Base-by-base conservation (phyloP, 2,797 vertebrate genomes). In the Chaunax sp. region DNA sequence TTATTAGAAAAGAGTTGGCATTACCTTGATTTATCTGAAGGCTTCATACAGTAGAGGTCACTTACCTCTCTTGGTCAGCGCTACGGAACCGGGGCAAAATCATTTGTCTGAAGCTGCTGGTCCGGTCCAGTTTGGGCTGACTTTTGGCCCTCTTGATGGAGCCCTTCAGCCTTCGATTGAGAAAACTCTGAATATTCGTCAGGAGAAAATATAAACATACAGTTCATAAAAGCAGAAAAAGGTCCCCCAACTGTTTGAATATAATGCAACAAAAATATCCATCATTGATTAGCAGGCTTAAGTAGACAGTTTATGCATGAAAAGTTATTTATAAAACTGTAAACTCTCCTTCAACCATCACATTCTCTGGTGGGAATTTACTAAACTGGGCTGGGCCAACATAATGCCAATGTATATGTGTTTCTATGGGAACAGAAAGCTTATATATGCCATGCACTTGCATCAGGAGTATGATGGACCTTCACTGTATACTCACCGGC, bases 121-220 rank as follows among this genome's bases (percentile, higher is more conserved):
- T 98, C 65, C 97, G 95, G 91, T 98, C 97, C 75, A 98, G 93
- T 91, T 98, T 98, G 76, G 97, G 97, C 41, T 98, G 97, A 85
- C 96, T 97, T 90, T 98, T 98, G 47, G 97, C 96, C 77, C 97
- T 92, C 82, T 98, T 98, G 92, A 98, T 98, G 76, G 97, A 98
- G 88, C 97, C 96, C 91, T 98, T 98, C 80, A 98, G 84, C 85
- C 95, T 92, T 53, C 96, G 95, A 87, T 96, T 98, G 87, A 98
- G 95, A 90, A 98, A 98, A 91, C 96, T 97, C 95, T 98, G 84
- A 69, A 25, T 14, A 64, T 69, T 22, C 4, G 28, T 13, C 14
- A 46, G 30, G 43, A 19, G 28, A 60, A 52, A 30, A n/a, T 4
- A 8, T 22, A 72, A 41, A 55, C 46, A 56, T 18, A 51, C 4